A percentile compares a stretch with the other conserved stretches of the same genome.
Evolutionary conservation across 2,888 invertebrate genomes (phyloP).

Genomic region (Clusia tigrina): DNA sequence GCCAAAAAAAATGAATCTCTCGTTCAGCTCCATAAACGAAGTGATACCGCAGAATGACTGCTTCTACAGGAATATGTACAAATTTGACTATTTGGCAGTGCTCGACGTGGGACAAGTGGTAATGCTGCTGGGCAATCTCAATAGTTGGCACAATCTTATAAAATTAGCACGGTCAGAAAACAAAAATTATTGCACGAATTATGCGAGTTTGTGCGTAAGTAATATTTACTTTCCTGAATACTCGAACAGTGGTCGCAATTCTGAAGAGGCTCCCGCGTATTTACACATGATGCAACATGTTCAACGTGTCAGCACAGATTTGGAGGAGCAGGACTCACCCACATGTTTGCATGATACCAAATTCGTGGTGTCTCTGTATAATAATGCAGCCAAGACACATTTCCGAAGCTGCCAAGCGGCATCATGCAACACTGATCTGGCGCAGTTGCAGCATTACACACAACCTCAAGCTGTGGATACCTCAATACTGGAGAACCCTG

Average conservation of each 20-base stretch:
- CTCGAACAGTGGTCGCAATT: not conserved
- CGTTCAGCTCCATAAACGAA: constrained; percentile 91
- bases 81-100: constrained; percentile 83
- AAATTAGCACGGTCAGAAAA: constrained; percentile 20
- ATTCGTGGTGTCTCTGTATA: constrained; percentile 83
- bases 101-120: constrained; percentile 92
- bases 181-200: constrained; percentile 72
- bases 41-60: constrained; percentile 94
- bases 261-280: constrained; percentile 74
- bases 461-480: constrained; percentile 34
- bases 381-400: constrained; percentile 69
- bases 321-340: constrained; percentile 84
- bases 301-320: constrained; percentile 82
- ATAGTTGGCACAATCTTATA: constrained; percentile 66
- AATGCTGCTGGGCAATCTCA: constrained; percentile 69
- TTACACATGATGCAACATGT: constrained; percentile 91
- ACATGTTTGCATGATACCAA: constrained; percentile 91
- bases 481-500: constrained; percentile 15
- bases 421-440: too few species aligned
- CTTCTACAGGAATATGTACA: constrained; percentile 86
- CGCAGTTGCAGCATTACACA: constrained; percentile 47
- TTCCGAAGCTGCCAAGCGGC: too few species aligned
- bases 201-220: constrained; percentile 77
- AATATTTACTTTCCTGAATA: constrained; percentile 80
- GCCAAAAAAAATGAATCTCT: constrained; percentile 83